Conservation (phyloP, 2,113 vertebrate genomes). For the Barnardius zonarius region DNA sequence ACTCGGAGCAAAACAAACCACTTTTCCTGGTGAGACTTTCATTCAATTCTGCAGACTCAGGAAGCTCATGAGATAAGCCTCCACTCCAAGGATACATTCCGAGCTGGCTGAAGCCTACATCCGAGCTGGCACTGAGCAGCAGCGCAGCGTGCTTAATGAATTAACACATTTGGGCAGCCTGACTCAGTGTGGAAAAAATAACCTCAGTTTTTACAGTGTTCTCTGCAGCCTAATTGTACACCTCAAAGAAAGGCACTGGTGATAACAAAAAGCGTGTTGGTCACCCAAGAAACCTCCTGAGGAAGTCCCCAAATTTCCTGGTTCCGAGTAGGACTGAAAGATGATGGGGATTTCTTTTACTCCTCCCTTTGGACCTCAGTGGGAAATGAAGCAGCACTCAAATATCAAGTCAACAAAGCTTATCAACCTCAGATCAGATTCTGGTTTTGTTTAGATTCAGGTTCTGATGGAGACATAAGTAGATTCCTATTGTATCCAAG, state of each 20-base stretch:
- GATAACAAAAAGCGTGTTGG: not conserved
- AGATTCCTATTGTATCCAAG: not conserved
- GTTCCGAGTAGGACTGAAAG: not conserved
- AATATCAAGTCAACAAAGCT: not conserved
- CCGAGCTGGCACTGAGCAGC: not conserved
- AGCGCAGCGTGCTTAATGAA: not conserved
- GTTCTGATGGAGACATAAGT: constrained; percentile 9
- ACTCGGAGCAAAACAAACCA: constrained; percentile 61
- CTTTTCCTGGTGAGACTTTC: constrained; percentile 69
- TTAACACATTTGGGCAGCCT: not conserved
- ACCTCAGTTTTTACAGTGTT: not conserved
- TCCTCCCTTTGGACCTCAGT: not conserved
- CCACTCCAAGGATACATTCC: not conserved
- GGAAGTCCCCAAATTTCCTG: not conserved
- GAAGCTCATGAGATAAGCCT: constrained; percentile 56
- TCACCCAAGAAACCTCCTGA: not conserved
- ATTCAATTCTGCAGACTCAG: constrained; percentile 67
- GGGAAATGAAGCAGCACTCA: not conserved
- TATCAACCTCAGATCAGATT: not conserved
- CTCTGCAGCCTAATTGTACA: not conserved
- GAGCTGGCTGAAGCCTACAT: not conserved
- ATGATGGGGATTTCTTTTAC: not conserved
- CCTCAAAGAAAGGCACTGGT: not conserved
- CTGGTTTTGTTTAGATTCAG: constrained; percentile 19
- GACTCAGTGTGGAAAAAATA: not conserved